Evolutionary conservation across 2,888 invertebrate species (phyloP), one percentile per base, ranked within the genome.

Genomic region (Dicyrtoma fusca): DNA sequence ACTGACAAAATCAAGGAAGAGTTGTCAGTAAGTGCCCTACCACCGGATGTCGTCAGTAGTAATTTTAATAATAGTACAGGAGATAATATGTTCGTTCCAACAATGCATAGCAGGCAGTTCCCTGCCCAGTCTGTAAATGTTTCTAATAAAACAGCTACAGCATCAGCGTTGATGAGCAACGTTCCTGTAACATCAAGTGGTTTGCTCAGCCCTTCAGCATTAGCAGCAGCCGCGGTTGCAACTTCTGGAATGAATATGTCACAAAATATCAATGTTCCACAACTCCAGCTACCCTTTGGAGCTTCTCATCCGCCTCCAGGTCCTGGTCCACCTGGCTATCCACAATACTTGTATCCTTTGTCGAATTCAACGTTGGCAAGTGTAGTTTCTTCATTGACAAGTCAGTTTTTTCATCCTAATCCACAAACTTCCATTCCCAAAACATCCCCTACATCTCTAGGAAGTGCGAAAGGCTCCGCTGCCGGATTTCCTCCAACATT

Each of bases 401-500:
- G 64, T 68, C 75, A 68, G 23, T 74, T 75, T 49, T 75, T 66
- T 49, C 75, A 65, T 1, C 47, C 57, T 34, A 34, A n/a, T n/a
- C 21, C 69, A 42, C 69, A 69, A 45, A 21, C 51, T n/a, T 53
- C 70, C 10, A 65, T 77, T 13, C 73, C 77, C 10, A 77, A 76
- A 63, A 61, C 70, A 5, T 73, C 74, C 44, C 74, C 34, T 34
- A 34, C 34, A 8, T 3, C 34, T 5, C 3, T 34, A 34, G 34
- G 34, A 34, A 34, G 8, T 34, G 4, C 4, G 17, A 55, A 26
- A 11, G 34, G 34, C 3, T 34, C 34, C 8, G 34, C 4, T 34
- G 8, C 34, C 34, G 34, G 42, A 68, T 73, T 62, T 59, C 45
- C 69, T 13, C 19, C 66, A 1, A n/a, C 64, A 55, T 72, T 72